Conservation (phyloP, 1,140 invertebrate species). For the Tribolium castaneum region DNA sequence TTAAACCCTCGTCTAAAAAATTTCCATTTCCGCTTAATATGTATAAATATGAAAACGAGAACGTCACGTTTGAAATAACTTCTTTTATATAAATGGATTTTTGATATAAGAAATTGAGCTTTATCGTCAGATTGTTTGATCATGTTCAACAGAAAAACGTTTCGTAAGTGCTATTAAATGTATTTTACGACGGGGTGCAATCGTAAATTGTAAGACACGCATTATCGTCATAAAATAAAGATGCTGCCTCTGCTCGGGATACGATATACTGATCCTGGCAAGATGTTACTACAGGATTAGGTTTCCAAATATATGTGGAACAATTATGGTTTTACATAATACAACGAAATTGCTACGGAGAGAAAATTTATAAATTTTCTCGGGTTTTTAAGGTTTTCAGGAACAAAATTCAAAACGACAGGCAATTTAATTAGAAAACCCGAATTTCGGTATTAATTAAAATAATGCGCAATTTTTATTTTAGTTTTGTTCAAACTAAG, state of each 20-base stretch:
- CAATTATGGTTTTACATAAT: background rate
- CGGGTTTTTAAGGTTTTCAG: too few species aligned
- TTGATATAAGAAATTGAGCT: background rate
- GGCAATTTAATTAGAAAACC: too few species aligned
- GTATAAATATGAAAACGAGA: background rate
- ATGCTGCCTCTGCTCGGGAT: background rate
- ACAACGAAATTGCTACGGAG: too few species aligned
- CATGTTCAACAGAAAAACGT: slow-evolving; percentile 1
- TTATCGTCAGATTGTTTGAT: background rate
- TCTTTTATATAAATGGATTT: background rate
- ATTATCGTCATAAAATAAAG: slow-evolving; percentile 2
- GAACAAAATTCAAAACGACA: too few species aligned
- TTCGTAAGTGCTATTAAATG: background rate
- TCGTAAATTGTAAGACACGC: slow-evolving; percentile 14
- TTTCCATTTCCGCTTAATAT: background rate
- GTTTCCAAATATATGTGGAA: background rate
- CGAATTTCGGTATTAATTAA: too few species aligned
- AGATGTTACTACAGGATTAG: background rate
- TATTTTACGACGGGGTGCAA: background rate
- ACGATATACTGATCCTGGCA: background rate
- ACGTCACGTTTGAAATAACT: background rate
- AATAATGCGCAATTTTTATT: too few species aligned
- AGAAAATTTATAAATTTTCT: too few species aligned
- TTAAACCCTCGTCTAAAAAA: background rate
- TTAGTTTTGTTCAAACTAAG: too few species aligned